phyloP scores from a whole-genome alignment of 2,888 invertebrate species.

The Fragum sueziense region DNA sequence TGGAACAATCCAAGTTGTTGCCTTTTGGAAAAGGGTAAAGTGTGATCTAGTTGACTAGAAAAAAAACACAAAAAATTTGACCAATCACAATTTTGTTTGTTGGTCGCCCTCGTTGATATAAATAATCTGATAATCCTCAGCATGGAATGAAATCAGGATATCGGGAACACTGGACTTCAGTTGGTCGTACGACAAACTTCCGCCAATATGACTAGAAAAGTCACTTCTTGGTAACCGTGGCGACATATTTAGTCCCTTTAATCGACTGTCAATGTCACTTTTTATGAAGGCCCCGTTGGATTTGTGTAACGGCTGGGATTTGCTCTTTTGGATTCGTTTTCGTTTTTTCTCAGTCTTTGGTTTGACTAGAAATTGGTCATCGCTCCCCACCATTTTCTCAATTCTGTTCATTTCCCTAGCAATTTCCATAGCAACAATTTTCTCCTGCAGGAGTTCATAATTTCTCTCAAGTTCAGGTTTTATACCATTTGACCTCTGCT shows the following conservation, averaged over 20 bases:
- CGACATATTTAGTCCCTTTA: neutral
- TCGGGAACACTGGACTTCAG: conserved; percentile 55
- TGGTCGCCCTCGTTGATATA: conserved; percentile 67
- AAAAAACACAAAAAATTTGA: neutral
- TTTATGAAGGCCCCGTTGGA: neutral
- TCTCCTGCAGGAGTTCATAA: conserved; percentile 25
- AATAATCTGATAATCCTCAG: conserved; percentile 53
- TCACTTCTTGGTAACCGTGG: conserved; percentile 12
- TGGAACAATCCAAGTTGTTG: too few relatives aligned
- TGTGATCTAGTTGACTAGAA: too few relatives aligned
- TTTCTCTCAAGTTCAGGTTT: conserved; percentile 15
- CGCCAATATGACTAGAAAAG: conserved; percentile 26
- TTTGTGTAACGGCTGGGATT: neutral
- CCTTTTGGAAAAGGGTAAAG: too few relatives aligned
- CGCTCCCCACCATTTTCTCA: conserved; percentile 17
- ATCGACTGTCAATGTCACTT: neutral
- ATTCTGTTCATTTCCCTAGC: conserved; percentile 49
- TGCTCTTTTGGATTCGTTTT: conserved; percentile 2
- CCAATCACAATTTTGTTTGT: conserved; percentile 60
- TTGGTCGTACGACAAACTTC: conserved; percentile 49
- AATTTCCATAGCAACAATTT: conserved; percentile 52
- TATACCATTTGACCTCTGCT: neutral
- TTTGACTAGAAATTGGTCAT: neutral
- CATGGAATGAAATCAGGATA: conserved; percentile 56
- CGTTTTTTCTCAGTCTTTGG: neutral